Evolutionary conservation across 2,888 invertebrate genomes (phyloP).

Genomic region (Acrobasis suavella): DNA sequence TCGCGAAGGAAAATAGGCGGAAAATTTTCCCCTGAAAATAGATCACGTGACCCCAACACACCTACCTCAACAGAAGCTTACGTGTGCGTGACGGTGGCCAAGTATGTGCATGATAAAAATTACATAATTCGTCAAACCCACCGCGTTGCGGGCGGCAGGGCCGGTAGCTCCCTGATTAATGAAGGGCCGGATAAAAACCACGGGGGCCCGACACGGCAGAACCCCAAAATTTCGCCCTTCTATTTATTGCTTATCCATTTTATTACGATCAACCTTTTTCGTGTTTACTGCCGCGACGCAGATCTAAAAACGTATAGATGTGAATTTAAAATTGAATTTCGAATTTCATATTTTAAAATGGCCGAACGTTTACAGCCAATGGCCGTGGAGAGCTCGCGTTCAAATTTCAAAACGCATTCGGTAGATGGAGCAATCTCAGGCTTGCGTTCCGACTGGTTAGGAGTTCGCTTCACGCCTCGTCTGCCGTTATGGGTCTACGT

Average conservation of each 20-base stretch:
- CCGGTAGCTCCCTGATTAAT: conserved; percentile 61
- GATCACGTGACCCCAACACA: conserved; percentile 8
- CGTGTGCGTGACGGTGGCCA: conserved; percentile 29
- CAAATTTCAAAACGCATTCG: conserved; percentile 60
- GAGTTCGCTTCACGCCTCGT: conserved; percentile 36
- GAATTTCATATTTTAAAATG: conserved; percentile 26
- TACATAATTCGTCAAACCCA: conserved; percentile 65
- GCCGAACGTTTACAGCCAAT: conserved; percentile 40
- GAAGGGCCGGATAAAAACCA: conserved; percentile 54
- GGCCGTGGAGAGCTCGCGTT: conserved; percentile 44
- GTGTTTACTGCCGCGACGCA: conserved; percentile 41
- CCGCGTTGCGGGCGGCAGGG: conserved; percentile 45
- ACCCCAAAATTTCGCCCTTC: conserved; percentile 55
- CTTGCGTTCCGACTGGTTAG: conserved; percentile 47
- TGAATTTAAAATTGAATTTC: conserved; percentile 23
- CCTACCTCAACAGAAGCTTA: conserved; percentile 28
- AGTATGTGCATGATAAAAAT: conserved; percentile 54
- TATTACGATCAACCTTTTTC: conserved; percentile 55
- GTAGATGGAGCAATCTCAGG: conserved; percentile 63
- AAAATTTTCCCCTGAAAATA: conserved; percentile 1
- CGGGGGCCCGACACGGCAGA: conserved; percentile 43
- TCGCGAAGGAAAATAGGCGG: neutral
- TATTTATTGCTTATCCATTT: conserved; percentile 68
- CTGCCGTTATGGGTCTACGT: conserved; percentile 64
- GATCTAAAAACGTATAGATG: conserved; percentile 31